Conservation (phyloP, 2,888 invertebrate genomes). For the Ditula angustiorana region DNA sequence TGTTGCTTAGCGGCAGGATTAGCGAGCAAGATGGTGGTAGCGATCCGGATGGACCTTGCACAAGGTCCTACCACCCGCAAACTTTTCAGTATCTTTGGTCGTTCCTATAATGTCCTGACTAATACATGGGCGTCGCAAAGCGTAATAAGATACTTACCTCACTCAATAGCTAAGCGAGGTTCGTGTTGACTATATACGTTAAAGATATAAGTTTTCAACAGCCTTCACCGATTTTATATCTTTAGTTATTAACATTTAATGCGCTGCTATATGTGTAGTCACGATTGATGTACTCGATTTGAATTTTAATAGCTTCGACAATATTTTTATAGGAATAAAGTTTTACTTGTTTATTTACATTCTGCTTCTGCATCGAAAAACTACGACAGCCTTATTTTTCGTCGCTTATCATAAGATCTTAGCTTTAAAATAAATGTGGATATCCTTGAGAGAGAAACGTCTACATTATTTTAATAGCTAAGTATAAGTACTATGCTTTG, state of each 20-base stretch:
- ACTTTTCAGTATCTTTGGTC: too few relatives aligned
- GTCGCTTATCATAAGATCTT: constrained; percentile 10
- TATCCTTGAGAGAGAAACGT: background rate
- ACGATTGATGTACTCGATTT: constrained; percentile 58
- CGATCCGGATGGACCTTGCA: too few relatives aligned
- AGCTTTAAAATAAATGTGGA: background rate
- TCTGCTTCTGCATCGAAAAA: constrained; percentile 1
- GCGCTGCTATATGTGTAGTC: constrained; percentile 52
- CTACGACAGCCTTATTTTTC: background rate
- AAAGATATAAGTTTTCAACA: constrained; percentile 38
- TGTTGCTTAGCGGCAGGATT: too few relatives aligned
- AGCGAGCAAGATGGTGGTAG: too few relatives aligned
- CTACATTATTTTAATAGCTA: background rate
- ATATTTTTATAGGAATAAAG: constrained; percentile 25
- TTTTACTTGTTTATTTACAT: constrained; percentile 36
- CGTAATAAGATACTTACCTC: constrained; percentile 3
- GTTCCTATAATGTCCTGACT: background rate
- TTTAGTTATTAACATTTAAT: constrained; percentile 53
- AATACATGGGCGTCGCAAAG: background rate
- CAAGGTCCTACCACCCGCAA: too few relatives aligned
- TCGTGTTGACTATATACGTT: constrained; percentile 18
- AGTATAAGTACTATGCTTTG: background rate
- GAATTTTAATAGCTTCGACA: constrained; percentile 36
- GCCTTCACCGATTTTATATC: constrained; percentile 56
- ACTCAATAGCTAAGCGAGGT: background rate